Evolutionary conservation across 2,113 vertebrate genomes (phyloP).

Genomic region (Hoplias malabaricus): DNA sequence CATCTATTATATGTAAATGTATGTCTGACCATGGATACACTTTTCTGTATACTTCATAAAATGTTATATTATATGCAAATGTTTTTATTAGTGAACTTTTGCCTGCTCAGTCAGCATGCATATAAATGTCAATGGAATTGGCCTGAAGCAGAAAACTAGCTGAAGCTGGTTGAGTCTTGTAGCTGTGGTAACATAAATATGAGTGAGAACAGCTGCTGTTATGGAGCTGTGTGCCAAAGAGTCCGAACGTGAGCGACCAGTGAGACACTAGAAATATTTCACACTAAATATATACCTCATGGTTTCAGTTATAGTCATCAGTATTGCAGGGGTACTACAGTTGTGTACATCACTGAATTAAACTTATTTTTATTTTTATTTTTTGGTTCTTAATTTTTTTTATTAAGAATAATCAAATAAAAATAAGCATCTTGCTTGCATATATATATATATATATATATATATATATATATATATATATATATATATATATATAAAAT

Average conservation of each 20-base stretch:
- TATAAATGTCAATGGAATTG: background rate
- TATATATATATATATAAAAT: too few species aligned
- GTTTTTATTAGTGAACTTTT: background rate
- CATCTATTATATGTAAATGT: too few species aligned
- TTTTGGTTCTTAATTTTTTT: too few species aligned
- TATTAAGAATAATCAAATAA: too few species aligned
- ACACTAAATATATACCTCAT: background rate
- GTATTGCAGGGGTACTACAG: background rate
- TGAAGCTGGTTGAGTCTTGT: constrained; percentile 22
- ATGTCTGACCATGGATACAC: too few species aligned
- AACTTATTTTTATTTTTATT: too few species aligned
- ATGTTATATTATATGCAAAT: background rate
- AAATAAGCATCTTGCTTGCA: too few species aligned
- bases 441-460: too few species aligned
- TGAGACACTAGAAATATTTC: background rate
- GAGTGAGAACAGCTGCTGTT: constrained; percentile 39
- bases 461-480: too few species aligned
- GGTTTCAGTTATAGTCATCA: background rate
- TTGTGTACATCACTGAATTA: too few species aligned
- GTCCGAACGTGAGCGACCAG: constrained; percentile 6
- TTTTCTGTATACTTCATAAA: background rate
- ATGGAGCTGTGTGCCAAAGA: background rate
- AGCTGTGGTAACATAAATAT: constrained; percentile 31
- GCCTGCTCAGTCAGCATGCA: background rate
- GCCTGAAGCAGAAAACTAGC: background rate